phyloP scores from a whole-genome alignment of 2,113 vertebrate species.

The Aspidoscelis tigris region DNA sequence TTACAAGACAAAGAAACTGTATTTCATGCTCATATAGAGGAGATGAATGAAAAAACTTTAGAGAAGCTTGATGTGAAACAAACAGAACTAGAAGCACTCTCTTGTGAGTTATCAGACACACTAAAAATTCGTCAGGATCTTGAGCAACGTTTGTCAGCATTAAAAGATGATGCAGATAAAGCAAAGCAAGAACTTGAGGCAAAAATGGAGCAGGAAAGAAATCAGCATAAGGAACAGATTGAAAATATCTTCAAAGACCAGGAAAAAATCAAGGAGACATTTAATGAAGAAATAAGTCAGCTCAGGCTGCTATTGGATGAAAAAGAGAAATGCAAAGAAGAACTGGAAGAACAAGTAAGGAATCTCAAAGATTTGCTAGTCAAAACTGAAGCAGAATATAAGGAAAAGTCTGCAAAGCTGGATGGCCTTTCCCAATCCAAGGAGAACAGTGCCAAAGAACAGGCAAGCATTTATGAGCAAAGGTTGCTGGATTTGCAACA shows the following conservation, averaged over 20 bases:
- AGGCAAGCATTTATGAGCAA: constrained; percentile 50
- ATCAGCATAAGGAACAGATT: constrained; percentile 76
- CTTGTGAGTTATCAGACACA: constrained; percentile 84
- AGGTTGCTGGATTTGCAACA: constrained; percentile 77
- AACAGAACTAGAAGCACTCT: constrained; percentile 87
- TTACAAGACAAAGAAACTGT: constrained; percentile 87
- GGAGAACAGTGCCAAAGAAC: constrained; percentile 35
- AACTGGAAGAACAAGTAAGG: constrained; percentile 69
- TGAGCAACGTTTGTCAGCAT: constrained; percentile 77
- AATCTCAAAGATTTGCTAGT: constrained; percentile 75
- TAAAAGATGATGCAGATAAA: constrained; percentile 66
- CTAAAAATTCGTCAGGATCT: constrained; percentile 78
- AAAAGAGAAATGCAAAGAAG: constrained; percentile 81
- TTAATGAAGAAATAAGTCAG: constrained; percentile 85
- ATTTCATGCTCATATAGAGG: constrained; percentile 87
- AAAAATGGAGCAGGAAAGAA: constrained; percentile 78
- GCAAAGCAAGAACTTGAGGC: constrained; percentile 75
- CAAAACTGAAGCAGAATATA: constrained; percentile 72
- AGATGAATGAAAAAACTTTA: constrained; percentile 91
- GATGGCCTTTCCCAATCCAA: constrained; percentile 60
- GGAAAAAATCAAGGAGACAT: constrained; percentile 79
- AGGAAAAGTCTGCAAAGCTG: constrained; percentile 69
- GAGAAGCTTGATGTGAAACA: constrained; percentile 92
- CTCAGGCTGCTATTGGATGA: constrained; percentile 81
- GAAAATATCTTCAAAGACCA: constrained; percentile 78